phyloP scores from a whole-genome alignment of 2,113 vertebrate genomes.

The Hystrix brachyura region DNA sequence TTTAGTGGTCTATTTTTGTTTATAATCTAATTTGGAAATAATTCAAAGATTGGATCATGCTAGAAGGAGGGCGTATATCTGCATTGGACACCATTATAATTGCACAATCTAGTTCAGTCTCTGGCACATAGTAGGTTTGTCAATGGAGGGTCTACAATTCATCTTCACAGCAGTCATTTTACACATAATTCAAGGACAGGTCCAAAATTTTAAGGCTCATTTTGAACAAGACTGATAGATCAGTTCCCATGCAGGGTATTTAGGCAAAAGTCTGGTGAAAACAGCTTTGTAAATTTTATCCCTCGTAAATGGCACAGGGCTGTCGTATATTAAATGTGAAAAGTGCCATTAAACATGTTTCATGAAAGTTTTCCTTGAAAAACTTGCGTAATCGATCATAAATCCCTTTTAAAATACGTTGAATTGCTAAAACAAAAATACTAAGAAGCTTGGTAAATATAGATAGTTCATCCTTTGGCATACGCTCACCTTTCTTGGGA shows the following conservation, averaged over 20 bases:
- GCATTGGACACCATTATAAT: neutral
- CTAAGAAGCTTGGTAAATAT: slow-evolving; percentile 17
- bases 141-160: neutral
- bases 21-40: neutral
- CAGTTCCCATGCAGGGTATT: neutral
- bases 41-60: neutral
- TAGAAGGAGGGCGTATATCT: neutral
- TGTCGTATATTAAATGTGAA: neutral
- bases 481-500: neutral
- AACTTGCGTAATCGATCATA: neutral
- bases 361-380: neutral
- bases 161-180: neutral
- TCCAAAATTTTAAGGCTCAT: slow-evolving; percentile 18
- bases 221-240: neutral
- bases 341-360: slow-evolving; percentile 8
- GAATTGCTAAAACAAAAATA: neutral
- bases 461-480: neutral
- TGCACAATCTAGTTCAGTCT: neutral
- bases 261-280: neutral
- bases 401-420: neutral
- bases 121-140: neutral
- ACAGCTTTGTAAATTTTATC: slow-evolving; percentile 12
- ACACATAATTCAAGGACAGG: neutral
- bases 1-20: neutral
- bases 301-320: neutral